A percentile compares a stretch with the other conserved stretches of the same genome.
These are phyloP conservation scores for Rhabdomys dilectus DNA, from an alignment of 2,113 vertebrate species.

Conservation along the genomic window DNA sequence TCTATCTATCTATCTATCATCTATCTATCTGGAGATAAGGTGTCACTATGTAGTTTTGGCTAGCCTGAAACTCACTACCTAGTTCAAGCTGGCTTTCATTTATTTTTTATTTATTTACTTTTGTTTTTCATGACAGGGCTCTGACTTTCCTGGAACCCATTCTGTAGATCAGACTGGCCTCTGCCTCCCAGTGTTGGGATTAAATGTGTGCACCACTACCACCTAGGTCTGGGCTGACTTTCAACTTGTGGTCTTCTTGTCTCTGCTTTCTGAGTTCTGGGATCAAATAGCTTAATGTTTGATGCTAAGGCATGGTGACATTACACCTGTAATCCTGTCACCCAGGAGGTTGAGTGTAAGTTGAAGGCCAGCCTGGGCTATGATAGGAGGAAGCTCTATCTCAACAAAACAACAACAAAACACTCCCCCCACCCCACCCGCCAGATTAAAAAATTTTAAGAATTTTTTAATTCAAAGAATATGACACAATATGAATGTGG, in stretches of 20 bases:
- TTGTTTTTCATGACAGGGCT: background rate
- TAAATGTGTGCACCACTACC: background rate
- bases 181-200: background rate
- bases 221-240: background rate
- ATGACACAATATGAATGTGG: background rate
- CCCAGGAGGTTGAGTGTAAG: background rate
- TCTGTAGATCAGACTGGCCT: background rate
- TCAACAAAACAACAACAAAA: background rate
- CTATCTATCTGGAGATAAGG: no score
- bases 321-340: background rate
- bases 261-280: background rate
- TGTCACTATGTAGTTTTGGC: background rate
- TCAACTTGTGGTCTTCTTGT: background rate
- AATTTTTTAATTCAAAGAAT: background rate
- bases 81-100: background rate
- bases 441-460: background rate
- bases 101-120: background rate
- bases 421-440: rapidly evolving
- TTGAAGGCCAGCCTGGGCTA: background rate
- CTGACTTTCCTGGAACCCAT: background rate
- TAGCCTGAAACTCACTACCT: background rate
- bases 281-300: background rate
- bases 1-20: no score
- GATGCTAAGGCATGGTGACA: background rate
- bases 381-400: background rate